Evolutionary conservation across 2,113 vertebrate species (phyloP).

Genomic region (Rhizomys pruinosus): DNA sequence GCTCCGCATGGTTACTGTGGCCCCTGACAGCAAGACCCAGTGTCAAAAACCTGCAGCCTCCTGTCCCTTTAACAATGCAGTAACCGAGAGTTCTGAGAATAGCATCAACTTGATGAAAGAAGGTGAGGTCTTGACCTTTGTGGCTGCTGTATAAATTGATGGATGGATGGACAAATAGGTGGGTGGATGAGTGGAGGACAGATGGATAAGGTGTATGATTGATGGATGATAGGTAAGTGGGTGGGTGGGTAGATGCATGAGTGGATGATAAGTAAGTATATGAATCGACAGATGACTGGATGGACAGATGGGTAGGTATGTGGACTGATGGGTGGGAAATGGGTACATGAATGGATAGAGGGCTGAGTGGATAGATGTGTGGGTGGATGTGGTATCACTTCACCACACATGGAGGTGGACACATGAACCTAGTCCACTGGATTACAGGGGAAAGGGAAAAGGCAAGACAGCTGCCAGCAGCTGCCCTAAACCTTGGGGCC

Average conservation of each 20-base stretch:
- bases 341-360: accelerated
- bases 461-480: no score
- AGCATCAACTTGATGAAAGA: neutral
- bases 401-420: no score
- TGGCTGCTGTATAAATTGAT: neutral
- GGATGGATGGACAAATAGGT: accelerated
- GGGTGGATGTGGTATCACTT: no score
- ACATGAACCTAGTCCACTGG: no score
- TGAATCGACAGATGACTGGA: neutral
- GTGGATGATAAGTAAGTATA: accelerated
- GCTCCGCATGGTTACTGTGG: accelerated
- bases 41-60: accelerated
- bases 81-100: no score
- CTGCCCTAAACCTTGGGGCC: no score
- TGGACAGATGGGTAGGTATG: neutral
- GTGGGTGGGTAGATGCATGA: neutral
- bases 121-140: accelerated
- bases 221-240: no score
- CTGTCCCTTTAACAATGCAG: neutral
- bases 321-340: no score
- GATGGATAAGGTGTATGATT: no score
- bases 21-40: accelerated
- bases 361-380: accelerated
- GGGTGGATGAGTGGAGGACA: accelerated
- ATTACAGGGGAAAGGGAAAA: no score